Base-by-base conservation (phyloP, 2,888 invertebrate species). In the Sabellastarte sp. region DNA sequence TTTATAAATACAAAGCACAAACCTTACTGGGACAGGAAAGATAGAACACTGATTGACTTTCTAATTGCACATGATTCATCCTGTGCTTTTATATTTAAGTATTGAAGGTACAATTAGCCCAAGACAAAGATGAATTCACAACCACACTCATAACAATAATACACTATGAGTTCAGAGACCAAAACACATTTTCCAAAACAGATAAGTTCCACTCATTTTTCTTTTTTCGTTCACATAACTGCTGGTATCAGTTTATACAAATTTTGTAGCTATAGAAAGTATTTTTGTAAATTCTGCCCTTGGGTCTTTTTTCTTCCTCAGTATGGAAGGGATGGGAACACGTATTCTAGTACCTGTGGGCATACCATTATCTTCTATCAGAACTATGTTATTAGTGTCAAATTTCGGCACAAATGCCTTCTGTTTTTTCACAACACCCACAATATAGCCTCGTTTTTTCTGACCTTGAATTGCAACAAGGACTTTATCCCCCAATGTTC, bases 331-430 rank as follows among this genome's bases (percentile, higher is more conserved):
- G 67, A 99, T 91, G 0, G 99, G 99, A 1, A 93, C 95, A 75
- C 93, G 91, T 73, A 99, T 94, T 74, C 98, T 88, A 1, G 93
- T 99, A 26, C 99, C 99, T 2, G 97, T 84, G 0, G 99, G 99
- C 20, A 92, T 90, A 26, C 97, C 98, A 77, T 89, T 92, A 77
- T 98, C 95, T 78, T 98, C 96, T 52, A 99, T 91, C 0, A 99
- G 86, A 0, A 99, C 98, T 61, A 98, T 86, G 85, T 99, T 99
- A 82, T 98, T 98, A 77, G 91, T 92, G 83, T 98, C 97, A 83
- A 93, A 95, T 80, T 91, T 91, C 0, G 97, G 96, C 50, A 93
- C 87, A 83, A 91, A 90, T 0, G 89, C 84, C 63, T 88, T 87
- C 81, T 95, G 95, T 60, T 88, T 89, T 78, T 92, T 91, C 79